Base-by-base conservation (phyloP, 2,888 invertebrate genomes). In the Coenonympha glycerion region DNA sequence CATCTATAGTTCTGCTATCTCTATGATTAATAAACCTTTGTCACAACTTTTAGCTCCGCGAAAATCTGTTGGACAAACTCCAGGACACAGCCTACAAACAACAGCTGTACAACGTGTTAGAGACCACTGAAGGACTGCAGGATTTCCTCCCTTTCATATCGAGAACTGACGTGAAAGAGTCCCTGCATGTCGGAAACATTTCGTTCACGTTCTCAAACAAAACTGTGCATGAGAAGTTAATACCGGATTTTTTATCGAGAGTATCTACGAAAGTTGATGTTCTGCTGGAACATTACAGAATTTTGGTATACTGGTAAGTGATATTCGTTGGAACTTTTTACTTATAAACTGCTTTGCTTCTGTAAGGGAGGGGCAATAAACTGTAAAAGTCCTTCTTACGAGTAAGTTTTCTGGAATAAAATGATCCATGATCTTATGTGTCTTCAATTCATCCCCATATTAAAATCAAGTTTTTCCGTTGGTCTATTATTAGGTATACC, bases 161-260 rank as follows among this genome's bases (percentile, higher is more conserved):
- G 45, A 72, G 68, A 6, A 68, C 72, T 2, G 84, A 87, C 16
- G 81, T 92, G 0, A 82, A 91, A 15, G 79, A 85, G 6, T 90
- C 91, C 0, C 89, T 95, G 42, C 94, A 95, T 64, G 93, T 94
- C 0, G 94, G 94, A 0, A 89, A 90, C 60, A 77, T 87, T n/a
- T 73, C 87, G 13, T 79, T 79, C 37, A 53, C 62, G 0, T 73
- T 73, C 48, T 63, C 64, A 28, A 79, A 78, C 28, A 26, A 2
- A 0, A 68, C 65, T 0, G 69, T 69, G 0, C 63, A 69, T 2
- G 40, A 37, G 0, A 64, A 63, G 58, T 72, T 95, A 15, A 73
- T 88, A 30, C 72, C 78, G 3, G 95, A 95, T 68, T 87, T 93
- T 41, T 87, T 93, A 83, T 88, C 90, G 57, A 91, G 92, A 0